Base-by-base conservation (phyloP, 2,797 vertebrate species). In the Okamejei kenojei region DNA sequence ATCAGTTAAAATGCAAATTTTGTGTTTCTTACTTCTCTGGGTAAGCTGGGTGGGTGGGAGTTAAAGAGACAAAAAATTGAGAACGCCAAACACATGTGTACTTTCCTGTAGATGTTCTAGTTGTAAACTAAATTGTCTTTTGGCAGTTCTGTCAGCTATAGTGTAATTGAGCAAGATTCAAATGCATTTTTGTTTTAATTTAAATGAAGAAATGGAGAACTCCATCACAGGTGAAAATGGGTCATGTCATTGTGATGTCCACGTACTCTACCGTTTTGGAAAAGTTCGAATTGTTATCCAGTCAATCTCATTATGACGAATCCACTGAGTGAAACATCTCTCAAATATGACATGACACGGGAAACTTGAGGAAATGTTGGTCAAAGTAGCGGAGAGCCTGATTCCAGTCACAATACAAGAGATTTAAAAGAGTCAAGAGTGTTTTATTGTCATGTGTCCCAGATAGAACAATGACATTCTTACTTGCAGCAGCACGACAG, bases 101-200 rank as follows among this genome's bases (percentile, higher is more conserved):
- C 9, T 35, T 92, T 54, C 73, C 38, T 29, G 38, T 54, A 45
- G 71, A 29, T 11, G n/a, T 74, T 74, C 4, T 74, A n/a, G 29
- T 76, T 76, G 45, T 38, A 76, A 71, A 73, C 73, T 45, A 32
- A 73, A 76, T 26, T 29, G 71, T 71, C 23, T 91, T 54, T 74
- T 71, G 45, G 23, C 35, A 54, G 11, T 54, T 91, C 68, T 92
- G 1, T 58, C 68, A n/a, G 38, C 35, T n/a, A n/a, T 26, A 58
- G 54, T 58, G 58, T 54, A 45, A 81, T 58, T 11, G 19, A 81
- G 1, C 5, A 23, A 92, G 76, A 76, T 58, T 65, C 10, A 32
- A 35, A 32, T 23, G 54, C 11, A 19, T 90, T 90, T 90, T 73
- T 45, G 23, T 45, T 90, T 71, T 90, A 90, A 90, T 90, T 90